Conservation (phyloP, 1,140 invertebrate species). For the Sinonovacula constricta region DNA sequence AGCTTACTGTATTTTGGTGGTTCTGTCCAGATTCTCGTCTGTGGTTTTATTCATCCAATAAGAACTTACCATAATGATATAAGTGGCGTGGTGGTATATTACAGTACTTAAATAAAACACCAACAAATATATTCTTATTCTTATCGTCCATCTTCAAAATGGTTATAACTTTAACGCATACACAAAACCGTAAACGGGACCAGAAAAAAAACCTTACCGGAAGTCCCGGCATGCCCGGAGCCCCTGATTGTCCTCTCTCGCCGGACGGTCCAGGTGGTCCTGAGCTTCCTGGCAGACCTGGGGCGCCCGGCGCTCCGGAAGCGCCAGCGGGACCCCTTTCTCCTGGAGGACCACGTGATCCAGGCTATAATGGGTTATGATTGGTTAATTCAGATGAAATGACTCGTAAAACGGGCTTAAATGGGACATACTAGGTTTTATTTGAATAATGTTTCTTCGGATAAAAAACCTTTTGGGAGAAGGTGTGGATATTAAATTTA, state of each 20-base stretch:
- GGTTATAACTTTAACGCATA: neutral
- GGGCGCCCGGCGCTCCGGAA: slow-evolving; percentile 67
- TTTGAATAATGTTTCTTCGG: too few species aligned
- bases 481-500: too few species aligned
- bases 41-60: too few species aligned
- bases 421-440: too few species aligned
- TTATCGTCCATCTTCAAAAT: neutral
- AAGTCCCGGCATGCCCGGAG: slow-evolving; percentile 73
- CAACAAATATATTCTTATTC: neutral
- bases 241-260: slow-evolving; percentile 69
- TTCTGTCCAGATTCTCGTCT: too few species aligned
- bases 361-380: too few species aligned
- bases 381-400: too few species aligned
- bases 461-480: too few species aligned
- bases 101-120: neutral
- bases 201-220: slow-evolving; percentile 65
- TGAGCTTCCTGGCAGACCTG: slow-evolving; percentile 67
- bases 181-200: neutral
- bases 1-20: too few species aligned
- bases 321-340: slow-evolving; percentile 65
- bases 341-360: slow-evolving; percentile 67
- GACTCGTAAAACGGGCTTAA: too few species aligned
- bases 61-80: too few species aligned
- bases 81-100: too few species aligned
- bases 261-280: slow-evolving; percentile 67